Evolutionary conservation across 1,140 invertebrate species (phyloP).

Genomic region (Ectropis grisescens): DNA sequence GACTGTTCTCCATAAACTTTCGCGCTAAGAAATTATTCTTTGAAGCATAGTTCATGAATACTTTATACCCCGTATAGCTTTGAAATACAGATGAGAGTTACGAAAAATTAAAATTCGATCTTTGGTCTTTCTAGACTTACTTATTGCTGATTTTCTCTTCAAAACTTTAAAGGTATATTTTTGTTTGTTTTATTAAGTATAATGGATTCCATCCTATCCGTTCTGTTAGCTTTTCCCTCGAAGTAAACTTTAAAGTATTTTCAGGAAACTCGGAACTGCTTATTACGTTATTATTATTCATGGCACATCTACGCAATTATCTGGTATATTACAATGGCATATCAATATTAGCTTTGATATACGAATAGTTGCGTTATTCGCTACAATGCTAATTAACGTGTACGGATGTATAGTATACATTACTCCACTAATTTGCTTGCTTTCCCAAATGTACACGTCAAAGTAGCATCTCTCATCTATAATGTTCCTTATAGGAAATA

Average conservation of each 20-base stretch:
- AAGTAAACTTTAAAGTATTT: constrained; percentile 18
- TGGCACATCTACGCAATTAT: constrained; percentile 30
- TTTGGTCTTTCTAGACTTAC: constrained; percentile 3
- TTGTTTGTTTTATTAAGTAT: too few species aligned
- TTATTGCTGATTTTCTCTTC: constrained; percentile 1
- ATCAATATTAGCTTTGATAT: constrained; percentile 10
- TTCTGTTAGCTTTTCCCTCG: constrained; percentile 6
- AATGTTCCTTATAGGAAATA: too few species aligned
- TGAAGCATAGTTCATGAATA: constrained; percentile 16
- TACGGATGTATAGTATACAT: too few species aligned
- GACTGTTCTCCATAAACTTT: constrained; percentile 10
- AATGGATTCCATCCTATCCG: too few species aligned
- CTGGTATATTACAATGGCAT: constrained; percentile 12
- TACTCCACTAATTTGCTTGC: too few species aligned
- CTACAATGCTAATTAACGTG: too few species aligned
- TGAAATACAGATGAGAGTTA: constrained; percentile 10
- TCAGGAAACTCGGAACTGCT: too few species aligned
- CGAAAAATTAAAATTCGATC: constrained; percentile 3
- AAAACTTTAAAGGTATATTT: constrained; percentile 16
- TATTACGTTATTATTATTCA: constrained; percentile 44
- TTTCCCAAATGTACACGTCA: too few species aligned
- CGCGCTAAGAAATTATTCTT: constrained; percentile 14
- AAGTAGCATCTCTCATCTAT: too few species aligned
- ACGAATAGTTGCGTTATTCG: too few species aligned
- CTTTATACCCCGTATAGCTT: constrained; percentile 11